Evolutionary conservation across 1,140 invertebrate genomes (phyloP).

Genomic region (Penaeus vannamei): DNA sequence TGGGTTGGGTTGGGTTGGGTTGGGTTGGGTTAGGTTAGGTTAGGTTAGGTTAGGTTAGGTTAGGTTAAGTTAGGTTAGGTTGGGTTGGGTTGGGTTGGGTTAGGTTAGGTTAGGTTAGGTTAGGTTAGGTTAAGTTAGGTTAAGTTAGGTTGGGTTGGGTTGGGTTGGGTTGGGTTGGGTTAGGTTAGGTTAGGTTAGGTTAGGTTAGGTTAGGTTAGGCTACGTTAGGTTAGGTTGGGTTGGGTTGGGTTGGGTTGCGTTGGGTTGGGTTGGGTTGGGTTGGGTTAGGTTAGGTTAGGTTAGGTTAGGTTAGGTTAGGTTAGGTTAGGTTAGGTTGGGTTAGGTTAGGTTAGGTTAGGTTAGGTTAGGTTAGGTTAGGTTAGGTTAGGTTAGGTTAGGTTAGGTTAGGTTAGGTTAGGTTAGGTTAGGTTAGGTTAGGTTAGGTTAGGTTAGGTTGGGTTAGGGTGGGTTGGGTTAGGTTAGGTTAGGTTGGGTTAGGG

Average conservation of each 20-base stretch:
- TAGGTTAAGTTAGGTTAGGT: no score
- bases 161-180: conserved; percentile 26
- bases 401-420: conserved; percentile 38
- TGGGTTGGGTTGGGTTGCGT: conserved; percentile 9
- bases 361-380: conserved; percentile 34
- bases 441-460: no score
- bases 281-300: conserved; percentile 35
- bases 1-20: no score
- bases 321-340: conserved; percentile 37
- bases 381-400: conserved; percentile 39
- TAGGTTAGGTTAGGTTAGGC: conserved; percentile 23
- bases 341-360: conserved; percentile 39
- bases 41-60: no score
- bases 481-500: no score
- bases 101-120: conserved; percentile 8
- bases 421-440: conserved; percentile 25
- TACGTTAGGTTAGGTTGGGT: conserved; percentile 30
- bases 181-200: conserved; percentile 3
- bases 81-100: no score
- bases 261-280: conserved; percentile 26
- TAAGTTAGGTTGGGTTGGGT: neutral
- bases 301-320: conserved; percentile 43
- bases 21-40: no score
- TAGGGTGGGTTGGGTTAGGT: no score
- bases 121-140: conserved; percentile 11